These are phyloP conservation scores for Cryptocheilus praepositus DNA, from an alignment of 2,888 invertebrate genomes.

Conservation along the genomic window DNA sequence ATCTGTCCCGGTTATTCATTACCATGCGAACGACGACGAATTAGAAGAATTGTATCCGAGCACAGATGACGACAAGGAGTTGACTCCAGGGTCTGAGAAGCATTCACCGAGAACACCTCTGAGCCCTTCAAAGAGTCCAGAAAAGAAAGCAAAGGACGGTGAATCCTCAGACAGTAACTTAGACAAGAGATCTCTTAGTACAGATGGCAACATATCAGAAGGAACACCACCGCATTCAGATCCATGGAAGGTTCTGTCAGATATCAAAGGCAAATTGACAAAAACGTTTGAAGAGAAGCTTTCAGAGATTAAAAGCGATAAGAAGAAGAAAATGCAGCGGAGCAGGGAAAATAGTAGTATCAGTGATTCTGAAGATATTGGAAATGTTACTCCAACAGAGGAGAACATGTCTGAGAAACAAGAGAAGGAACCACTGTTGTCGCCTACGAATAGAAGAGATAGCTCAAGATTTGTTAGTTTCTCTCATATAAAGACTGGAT, in stretches of 20 bases:
- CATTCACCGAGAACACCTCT: slow-evolving; percentile 66
- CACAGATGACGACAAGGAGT: slow-evolving; percentile 78
- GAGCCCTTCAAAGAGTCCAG: slow-evolving; percentile 72
- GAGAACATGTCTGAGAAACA: slow-evolving; percentile 61
- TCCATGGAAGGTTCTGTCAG: slow-evolving; percentile 84
- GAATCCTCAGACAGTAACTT: slow-evolving; percentile 71
- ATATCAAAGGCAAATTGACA: slow-evolving; percentile 84
- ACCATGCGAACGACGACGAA: slow-evolving; percentile 86
- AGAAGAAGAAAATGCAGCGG: slow-evolving; percentile 73
- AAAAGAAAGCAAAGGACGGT: slow-evolving; percentile 75
- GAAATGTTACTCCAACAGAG: slow-evolving; percentile 65
- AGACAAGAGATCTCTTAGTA: slow-evolving; percentile 80
- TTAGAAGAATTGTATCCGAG: slow-evolving; percentile 82
- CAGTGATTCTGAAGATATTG: slow-evolving; percentile 80
- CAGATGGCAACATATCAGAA: slow-evolving; percentile 76
- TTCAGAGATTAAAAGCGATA: slow-evolving; percentile 81
- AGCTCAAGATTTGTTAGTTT: slow-evolving; percentile 74
- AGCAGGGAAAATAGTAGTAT: slow-evolving; percentile 80
- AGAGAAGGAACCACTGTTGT: slow-evolving; percentile 42
- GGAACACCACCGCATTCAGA: slow-evolving; percentile 78
- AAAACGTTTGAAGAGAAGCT: slow-evolving; percentile 87
- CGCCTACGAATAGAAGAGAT: slow-evolving; percentile 40
- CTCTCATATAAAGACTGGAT: slow-evolving; percentile 68
- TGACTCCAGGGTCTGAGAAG: slow-evolving; percentile 74
- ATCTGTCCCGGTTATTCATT: slow-evolving; percentile 80